Evolutionary conservation across 2,797 vertebrate species (phyloP).

Genomic region (Euphonia xanthogaster): DNA sequence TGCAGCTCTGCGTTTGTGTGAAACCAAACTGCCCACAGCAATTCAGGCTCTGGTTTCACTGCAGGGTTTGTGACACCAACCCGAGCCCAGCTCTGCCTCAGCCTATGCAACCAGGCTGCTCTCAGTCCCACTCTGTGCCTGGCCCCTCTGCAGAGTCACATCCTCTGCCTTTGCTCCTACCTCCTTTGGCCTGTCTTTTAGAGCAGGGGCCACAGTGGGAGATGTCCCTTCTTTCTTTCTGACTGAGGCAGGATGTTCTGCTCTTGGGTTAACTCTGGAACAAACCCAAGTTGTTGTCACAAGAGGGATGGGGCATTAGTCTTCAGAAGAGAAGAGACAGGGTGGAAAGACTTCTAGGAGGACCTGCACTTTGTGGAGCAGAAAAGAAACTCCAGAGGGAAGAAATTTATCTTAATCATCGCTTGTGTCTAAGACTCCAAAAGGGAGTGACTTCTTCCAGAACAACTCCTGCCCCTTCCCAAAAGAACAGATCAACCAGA

Average conservation of each 20-base stretch:
- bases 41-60: background rate
- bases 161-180: background rate
- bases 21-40: background rate
- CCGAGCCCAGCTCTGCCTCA: background rate
- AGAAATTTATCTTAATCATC: background rate
- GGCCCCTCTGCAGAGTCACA: background rate
- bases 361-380: background rate
- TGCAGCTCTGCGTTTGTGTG: background rate
- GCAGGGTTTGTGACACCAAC: background rate
- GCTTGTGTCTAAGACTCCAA: background rate
- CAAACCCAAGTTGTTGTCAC: fast-evolving
- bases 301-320: fast-evolving
- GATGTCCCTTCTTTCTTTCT: background rate
- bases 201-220: background rate
- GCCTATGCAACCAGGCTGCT: fast-evolving
- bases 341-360: background rate
- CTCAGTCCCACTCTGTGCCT: background rate
- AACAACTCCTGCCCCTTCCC: background rate
- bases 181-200: background rate
- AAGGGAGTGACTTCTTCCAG: background rate
- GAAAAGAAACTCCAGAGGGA: background rate
- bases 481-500: background rate
- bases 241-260: background rate
- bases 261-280: background rate
- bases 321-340: background rate